phyloP scores from a whole-genome alignment of 2,113 vertebrate species.

The Centropristis striata region DNA sequence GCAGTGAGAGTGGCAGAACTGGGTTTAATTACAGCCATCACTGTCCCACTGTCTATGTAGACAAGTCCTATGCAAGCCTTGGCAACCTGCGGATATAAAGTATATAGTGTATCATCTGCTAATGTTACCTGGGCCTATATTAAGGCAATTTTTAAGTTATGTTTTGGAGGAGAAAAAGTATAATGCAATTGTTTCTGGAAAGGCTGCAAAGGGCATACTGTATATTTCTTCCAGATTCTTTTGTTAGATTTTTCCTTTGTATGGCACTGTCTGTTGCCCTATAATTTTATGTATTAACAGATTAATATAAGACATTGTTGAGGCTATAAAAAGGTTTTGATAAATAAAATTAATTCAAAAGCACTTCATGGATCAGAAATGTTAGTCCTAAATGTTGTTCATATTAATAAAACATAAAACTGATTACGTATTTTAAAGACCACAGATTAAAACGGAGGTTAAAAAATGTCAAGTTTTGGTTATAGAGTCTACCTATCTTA shows the following conservation, averaged over 20 bases:
- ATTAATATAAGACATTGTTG: too few relatives aligned
- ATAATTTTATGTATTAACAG: neutral
- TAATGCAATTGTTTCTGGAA: neutral
- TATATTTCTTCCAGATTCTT: too few relatives aligned
- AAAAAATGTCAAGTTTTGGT: too few relatives aligned
- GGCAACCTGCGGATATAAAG: constrained; percentile 16
- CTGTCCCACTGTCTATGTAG: constrained; percentile 6
- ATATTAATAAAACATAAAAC: too few relatives aligned
- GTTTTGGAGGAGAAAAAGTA: neutral
- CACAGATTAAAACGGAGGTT: too few relatives aligned
- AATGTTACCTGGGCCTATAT: neutral
- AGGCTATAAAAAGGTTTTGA: too few relatives aligned
- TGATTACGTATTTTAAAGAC: too few relatives aligned
- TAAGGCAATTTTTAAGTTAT: constrained; percentile 5
- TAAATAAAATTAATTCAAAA: too few relatives aligned
- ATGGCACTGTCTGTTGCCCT: neutral
- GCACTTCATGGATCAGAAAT: too few relatives aligned
- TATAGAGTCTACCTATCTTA: too few relatives aligned
- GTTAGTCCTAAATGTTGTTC: too few relatives aligned
- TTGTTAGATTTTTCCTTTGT: neutral
- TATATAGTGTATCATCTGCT: constrained; percentile 11
- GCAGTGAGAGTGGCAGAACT: neutral
- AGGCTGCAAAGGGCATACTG: neutral
- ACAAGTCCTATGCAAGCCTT: neutral
- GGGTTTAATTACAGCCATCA: constrained; percentile 58